Conservation (phyloP, 2,113 vertebrate genomes). For the Sinocyclocheilus maitianheensis region DNA sequence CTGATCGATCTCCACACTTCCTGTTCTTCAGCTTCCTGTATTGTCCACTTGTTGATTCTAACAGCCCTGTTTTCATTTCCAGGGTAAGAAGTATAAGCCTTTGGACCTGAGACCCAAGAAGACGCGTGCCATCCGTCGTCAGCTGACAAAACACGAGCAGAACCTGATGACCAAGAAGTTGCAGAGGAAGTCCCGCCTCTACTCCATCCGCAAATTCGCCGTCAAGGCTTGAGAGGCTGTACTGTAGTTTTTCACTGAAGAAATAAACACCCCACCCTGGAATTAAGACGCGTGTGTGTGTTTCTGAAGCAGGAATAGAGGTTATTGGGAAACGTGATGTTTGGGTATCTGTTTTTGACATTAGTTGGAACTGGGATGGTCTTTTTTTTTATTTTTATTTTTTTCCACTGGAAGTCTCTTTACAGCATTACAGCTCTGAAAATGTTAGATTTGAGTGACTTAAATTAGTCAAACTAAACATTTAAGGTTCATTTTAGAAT, state of each 20-base stretch:
- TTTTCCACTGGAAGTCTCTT: neutral
- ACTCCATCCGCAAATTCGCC: conserved; percentile 89
- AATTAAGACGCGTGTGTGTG: conserved; percentile 9
- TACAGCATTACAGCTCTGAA: neutral
- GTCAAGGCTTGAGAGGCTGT: conserved; percentile 87
- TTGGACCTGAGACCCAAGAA: conserved; percentile 97
- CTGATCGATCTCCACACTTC: neutral
- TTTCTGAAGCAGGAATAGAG: neutral
- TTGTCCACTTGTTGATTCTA: neutral
- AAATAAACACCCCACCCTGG: conserved; percentile 68
- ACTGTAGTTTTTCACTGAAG: conserved; percentile 52
- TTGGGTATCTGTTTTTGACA: neutral
- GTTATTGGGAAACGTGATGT: neutral
- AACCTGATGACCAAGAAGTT: conserved; percentile 93
- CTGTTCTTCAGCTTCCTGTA: neutral
- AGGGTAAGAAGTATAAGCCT: conserved; percentile 99
- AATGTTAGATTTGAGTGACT: neutral
- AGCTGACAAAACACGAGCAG: conserved; percentile 90
- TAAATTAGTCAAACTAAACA: neutral
- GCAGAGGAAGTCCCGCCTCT: conserved; percentile 90
- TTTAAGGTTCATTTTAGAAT: neutral
- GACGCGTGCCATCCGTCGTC: conserved; percentile 91
- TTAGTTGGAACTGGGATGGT: neutral
- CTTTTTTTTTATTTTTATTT: too few species aligned
- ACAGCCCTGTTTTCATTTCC: neutral